Percentiles rank a stretch among this genome's conserved stretches.
Conservation (phyloP, 1,140 invertebrate species). For the Magallana angulata region DNA sequence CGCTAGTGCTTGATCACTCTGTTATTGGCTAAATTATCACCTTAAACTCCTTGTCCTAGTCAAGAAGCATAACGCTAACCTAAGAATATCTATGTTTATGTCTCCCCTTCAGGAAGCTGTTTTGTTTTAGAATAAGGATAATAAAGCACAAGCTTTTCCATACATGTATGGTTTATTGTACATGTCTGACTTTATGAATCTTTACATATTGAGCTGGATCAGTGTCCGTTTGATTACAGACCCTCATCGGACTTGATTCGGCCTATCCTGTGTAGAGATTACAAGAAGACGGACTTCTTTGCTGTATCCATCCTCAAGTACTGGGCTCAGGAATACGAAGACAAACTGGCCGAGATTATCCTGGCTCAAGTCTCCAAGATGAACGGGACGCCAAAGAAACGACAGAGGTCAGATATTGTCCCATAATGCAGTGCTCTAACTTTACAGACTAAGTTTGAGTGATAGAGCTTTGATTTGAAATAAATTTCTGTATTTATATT, state of each 20-base stretch:
- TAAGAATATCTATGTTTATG: too few species aligned
- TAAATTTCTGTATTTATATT: background rate
- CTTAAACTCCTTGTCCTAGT: too few species aligned
- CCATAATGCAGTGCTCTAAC: background rate
- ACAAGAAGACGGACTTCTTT: constrained; percentile 85
- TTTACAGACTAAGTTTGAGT: background rate
- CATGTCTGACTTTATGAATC: too few species aligned
- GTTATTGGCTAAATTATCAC: too few species aligned
- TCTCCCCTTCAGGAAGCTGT: too few species aligned
- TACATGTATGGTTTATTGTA: too few species aligned
- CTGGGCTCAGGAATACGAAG: constrained; percentile 95
- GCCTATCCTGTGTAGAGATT: constrained; percentile 89
- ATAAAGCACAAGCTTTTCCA: too few species aligned
- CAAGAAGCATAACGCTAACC: too few species aligned
- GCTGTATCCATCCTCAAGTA: constrained; percentile 93
- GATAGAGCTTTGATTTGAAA: too few species aligned
- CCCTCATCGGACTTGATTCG: constrained; percentile 92
- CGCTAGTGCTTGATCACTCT: too few species aligned
- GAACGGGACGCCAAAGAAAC: constrained; percentile 88
- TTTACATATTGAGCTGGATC: too few species aligned
- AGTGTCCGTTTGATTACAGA: constrained; percentile 77
- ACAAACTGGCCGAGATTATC: constrained; percentile 92
- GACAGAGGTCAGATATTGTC: constrained; percentile 85
- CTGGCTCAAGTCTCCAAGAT: constrained; percentile 81
- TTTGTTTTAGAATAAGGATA: too few species aligned